Evolutionary conservation across 2,888 invertebrate species (phyloP), one percentile per base, ranked within the genome.

Genomic region (Macrophya annulata): DNA sequence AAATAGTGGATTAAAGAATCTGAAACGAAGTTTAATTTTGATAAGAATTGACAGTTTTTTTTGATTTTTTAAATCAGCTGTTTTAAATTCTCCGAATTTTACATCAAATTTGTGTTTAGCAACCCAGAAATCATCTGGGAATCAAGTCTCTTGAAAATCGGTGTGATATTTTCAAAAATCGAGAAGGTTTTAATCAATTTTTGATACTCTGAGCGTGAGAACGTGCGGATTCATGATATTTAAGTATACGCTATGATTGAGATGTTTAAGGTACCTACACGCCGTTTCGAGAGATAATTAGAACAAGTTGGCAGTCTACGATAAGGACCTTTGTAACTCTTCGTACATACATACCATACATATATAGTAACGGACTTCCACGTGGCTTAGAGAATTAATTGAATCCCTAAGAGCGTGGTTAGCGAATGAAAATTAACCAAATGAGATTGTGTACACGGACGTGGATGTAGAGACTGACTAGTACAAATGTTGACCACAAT

Each of bases 351-450:
- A 68, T 37, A 25, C 17, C 37, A 68, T 68, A 31, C 31, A 31
- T 68, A 37, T 31, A 37, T 6, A n/a, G n/a, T n/a, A 68, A 68
- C 25, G 68, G 31, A 51, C 21, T 77, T 37, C 25, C 17, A 9
- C 15, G 37, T 77, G 31, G 77, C 37, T 55, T 51, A 31, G 48
- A 77, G 77, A 37, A 77, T 77, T 77, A 77, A 77, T 77, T 77
- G 55, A 77, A 77, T 17, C 37, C 37, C 51, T 48, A 45, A 15
- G n/a, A 45, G 17, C 45, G 45, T 21, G 43, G 74, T 43, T 5
- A 51, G 45, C 74, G 77, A 77, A 77, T 77, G 51, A n/a, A 77
- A 77, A 77, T 77, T 51, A 77, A 77, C 25, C 51, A 31, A 77
- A 74, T 71, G 40, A 71, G 71, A 71, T n/a, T 40, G 40, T 37